Conservation (phyloP, 1,140 invertebrate genomes). For the Tetragonula clypearis region DNA sequence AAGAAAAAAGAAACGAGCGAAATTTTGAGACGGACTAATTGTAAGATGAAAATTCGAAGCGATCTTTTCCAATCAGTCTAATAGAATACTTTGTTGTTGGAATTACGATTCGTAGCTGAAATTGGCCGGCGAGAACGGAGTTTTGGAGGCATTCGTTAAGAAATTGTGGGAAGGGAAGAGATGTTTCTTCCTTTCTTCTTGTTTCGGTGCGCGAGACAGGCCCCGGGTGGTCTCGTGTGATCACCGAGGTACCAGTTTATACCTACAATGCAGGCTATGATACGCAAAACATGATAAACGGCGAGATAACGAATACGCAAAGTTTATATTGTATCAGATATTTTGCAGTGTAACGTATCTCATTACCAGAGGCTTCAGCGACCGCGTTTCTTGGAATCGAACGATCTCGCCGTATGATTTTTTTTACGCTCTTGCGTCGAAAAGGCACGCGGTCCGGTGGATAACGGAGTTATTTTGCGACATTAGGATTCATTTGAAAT, state of each 20-base stretch:
- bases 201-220: slow-evolving; percentile 28
- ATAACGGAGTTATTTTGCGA: not conserved
- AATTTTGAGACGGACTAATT: no score
- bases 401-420: not conserved
- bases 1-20: no score
- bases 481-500: not conserved
- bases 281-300: slow-evolving; percentile 54
- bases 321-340: slow-evolving; percentile 53
- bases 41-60: not conserved
- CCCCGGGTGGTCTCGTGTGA: slow-evolving; percentile 49
- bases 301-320: slow-evolving; percentile 50
- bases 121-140: not conserved
- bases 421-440: not conserved
- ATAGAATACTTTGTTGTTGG: not conserved
- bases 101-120: not conserved
- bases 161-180: slow-evolving; percentile 11
- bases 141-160: slow-evolving; percentile 36
- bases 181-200: slow-evolving; percentile 21
- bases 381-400: slow-evolving; percentile 1
- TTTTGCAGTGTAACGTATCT: slow-evolving; percentile 40
- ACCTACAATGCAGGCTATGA: slow-evolving; percentile 46
- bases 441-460: not conserved
- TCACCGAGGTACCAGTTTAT: slow-evolving; percentile 51
- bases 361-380: slow-evolving; percentile 16
- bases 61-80: not conserved